Evolutionary conservation across 2,888 invertebrate genomes (phyloP).

Genomic region (Amblyjoppa fuscipennis): DNA sequence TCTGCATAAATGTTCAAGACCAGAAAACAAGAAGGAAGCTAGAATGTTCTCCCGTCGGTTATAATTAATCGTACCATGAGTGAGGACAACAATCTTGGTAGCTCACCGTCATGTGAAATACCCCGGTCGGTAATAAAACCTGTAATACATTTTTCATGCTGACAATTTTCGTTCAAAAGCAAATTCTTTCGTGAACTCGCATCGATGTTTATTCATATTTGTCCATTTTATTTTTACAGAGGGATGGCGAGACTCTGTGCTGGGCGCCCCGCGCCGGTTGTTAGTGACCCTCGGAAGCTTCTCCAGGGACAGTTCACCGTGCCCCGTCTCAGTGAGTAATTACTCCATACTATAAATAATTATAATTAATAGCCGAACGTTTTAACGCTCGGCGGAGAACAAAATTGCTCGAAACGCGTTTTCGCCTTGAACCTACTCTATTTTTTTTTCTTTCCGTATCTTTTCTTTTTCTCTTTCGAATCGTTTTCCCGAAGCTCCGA

Average conservation of each 20-base stretch:
- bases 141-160: too few relatives aligned
- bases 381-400: not conserved
- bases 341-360: constrained; percentile 21
- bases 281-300: constrained; percentile 83
- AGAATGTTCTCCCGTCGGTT: not conserved
- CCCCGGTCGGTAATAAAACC: too few relatives aligned
- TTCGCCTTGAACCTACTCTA: not conserved
- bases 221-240: constrained; percentile 78
- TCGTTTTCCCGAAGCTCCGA: not conserved
- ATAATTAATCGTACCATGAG: not conserved
- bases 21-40: too few relatives aligned
- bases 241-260: constrained; percentile 84
- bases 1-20: too few relatives aligned
- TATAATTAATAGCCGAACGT: constrained; percentile 48
- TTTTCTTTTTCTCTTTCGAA: not conserved
- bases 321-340: constrained; percentile 80
- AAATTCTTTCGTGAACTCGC: not conserved
- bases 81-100: not conserved
- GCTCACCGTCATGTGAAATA: not conserved
- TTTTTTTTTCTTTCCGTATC: not conserved
- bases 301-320: constrained; percentile 83
- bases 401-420: not conserved
- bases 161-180: too few relatives aligned
- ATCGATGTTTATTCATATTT: not conserved
- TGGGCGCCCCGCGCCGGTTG: constrained; percentile 83